Evolutionary conservation across 2,797 vertebrate genomes (phyloP), one percentile per base, ranked within the genome.

Genomic region (Parauchenoglanis ngamensis): DNA sequence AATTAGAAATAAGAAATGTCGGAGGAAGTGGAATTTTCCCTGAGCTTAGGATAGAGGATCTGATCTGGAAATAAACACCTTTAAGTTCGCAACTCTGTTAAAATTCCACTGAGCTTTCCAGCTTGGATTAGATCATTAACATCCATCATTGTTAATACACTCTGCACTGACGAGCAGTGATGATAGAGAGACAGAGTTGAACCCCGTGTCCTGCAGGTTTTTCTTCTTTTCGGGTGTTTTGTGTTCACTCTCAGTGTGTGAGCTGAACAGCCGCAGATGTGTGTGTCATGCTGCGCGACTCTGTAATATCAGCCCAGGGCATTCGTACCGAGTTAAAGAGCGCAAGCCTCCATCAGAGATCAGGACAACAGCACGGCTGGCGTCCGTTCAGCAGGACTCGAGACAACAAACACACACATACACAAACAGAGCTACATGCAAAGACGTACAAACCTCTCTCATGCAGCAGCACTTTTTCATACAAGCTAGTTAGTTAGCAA

Each of bases 361-460:
- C 31, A 0, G 83, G 68, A 75, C 54, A 59, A 85, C 56, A 59
- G 40, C 83, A 75, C 23, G 21, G 70, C 21, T 19, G 68, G 67
- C 7, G 10, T 40, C 56, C 8, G 10, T 61, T 76, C 72, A 85
- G 40, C 68, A 61, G 28, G 52, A 73, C 67, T 73, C 68, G 68
- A 84, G 21, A 56, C 19, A 2, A 23, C 11, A 57, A 31, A 28
- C 83, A 84, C 31, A 61, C 52, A 72, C 52, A 85, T 28, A 86
- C 57, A 77, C 56, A 78, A 25, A 85, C 56, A 76, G 3, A 65
- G 21, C 10, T 84, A 85, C 90, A 88, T 59, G 70, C 81, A 46
- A 61, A 76, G 81, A 87, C 56, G 28, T 49, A 54, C 15, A 77
- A 19, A 78, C 15, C 23, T 19, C 49, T 78, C 75, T 3, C 25